Evolutionary conservation across 2,113 vertebrate species (phyloP), one percentile per base, ranked within the genome.

Genomic region (Machaerirhynchus nigripectus): DNA sequence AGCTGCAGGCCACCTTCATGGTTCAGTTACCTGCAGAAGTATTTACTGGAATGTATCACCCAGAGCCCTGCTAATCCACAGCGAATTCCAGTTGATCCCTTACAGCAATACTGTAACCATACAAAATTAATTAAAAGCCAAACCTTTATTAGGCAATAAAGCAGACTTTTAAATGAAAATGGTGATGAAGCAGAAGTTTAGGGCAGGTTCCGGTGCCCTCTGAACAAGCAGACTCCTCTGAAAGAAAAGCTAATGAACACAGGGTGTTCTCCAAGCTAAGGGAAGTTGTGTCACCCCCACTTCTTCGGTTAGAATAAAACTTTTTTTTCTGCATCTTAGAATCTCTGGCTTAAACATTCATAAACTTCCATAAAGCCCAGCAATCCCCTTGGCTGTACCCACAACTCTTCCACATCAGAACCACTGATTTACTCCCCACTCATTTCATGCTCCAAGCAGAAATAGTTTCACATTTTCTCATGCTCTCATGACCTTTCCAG

Each of bases 121-220:
- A 49, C 31, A 56, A 56, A 89, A 96, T 82, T 75, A 89, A 95
- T 91, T 68, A 87, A 56, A 93, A 96, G 50, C 15, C 93, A 79
- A 93, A 50, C 53, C 78, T 73, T 87, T 80, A 91, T 46, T 73
- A 87, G 74, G 70, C 84, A 87, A 44, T 87, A 83, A 91, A 93
- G 57, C 9, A n/a, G 61, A 65, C 35, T 79, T 84, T 83, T 24
- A 83, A 93, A 69, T 76, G 53, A 84, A 92, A 79, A 68, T 27
- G 81, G 53, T 39, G 3, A 1, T 8, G 91, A 91, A 79, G 81
- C 49, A 80, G 27, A 88, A 33, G 94, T 60, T 82, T 61, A 79
- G 86, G 93, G 92, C 90, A 75, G 83, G 80, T 79, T 87, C 65
- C 6, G 46, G 50, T 78, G 84, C 91, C 74, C 93, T 49, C 57